Evolutionary conservation across 2,888 invertebrate genomes (phyloP).

Genomic region (Sarcophaga variegata): DNA sequence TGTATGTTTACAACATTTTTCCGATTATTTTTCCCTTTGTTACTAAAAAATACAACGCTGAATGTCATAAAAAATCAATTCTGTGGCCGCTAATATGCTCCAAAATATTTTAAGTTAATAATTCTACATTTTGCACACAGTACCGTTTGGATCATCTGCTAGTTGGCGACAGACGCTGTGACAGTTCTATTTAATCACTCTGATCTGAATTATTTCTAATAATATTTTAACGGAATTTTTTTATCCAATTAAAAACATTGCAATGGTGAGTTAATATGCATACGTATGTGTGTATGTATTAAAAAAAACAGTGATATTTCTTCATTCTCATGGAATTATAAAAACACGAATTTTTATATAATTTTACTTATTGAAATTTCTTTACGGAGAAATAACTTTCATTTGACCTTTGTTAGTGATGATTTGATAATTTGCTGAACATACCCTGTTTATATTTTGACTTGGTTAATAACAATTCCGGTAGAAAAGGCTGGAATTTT

Average conservation of each 20-base stretch:
- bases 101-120: conserved; percentile 47
- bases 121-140: conserved; percentile 45
- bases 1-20: too few relatives aligned
- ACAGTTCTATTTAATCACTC: neutral
- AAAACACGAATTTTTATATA: neutral
- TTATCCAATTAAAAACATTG: neutral
- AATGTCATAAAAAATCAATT: neutral
- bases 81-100: neutral
- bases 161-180: neutral
- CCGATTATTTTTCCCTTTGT: too few relatives aligned
- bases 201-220: neutral
- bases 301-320: conserved; percentile 6
- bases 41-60: conserved; percentile 5
- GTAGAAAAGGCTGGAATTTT: too few relatives aligned
- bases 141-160: conserved; percentile 17
- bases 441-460: conserved; percentile 6
- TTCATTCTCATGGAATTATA: neutral
- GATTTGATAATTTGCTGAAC: neutral
- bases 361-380: conserved; percentile 9
- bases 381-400: conserved; percentile 67
- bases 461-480: too few relatives aligned
- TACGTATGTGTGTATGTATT: neutral
- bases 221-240: conserved; percentile 22
- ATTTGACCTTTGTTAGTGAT: conserved; percentile 68
- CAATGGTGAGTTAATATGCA: conserved; percentile 47